Conservation (phyloP, 2,888 invertebrate genomes). For the Drosophila lacicola region DNA sequence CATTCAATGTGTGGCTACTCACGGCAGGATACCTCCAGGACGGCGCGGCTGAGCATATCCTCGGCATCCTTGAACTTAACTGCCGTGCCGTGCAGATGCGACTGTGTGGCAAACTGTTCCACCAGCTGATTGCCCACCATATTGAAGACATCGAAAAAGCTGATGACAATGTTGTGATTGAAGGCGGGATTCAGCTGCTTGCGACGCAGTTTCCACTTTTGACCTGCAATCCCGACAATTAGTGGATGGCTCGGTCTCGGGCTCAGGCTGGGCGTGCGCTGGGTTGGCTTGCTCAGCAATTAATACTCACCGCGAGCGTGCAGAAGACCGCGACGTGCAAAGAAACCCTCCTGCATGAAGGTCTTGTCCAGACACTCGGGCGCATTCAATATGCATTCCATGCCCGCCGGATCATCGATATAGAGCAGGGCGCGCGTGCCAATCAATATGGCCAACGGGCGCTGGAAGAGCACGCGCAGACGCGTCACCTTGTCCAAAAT, state of each 20-base stretch:
- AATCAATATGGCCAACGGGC: constrained; percentile 78
- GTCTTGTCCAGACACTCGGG: constrained; percentile 83
- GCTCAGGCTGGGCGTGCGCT: too few species aligned
- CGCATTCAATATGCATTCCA: constrained; percentile 82
- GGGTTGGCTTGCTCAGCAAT: too few species aligned
- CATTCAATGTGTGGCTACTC: constrained; percentile 49
- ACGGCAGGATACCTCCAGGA: constrained; percentile 83
- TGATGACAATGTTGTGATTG: constrained; percentile 78
- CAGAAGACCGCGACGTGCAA: constrained; percentile 79
- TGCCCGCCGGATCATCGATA: constrained; percentile 81
- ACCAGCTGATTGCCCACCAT: constrained; percentile 78
- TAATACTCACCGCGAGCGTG: constrained; percentile 78
- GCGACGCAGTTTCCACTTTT: constrained; percentile 82
- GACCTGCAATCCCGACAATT: constrained; percentile 58
- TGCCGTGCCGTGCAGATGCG: constrained; percentile 58
- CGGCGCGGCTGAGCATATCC: constrained; percentile 82
- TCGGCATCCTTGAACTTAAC: constrained; percentile 78
- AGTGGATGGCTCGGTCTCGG: too few species aligned
- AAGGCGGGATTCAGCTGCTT: constrained; percentile 83
- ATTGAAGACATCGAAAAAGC: constrained; percentile 82
- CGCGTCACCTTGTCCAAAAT: constrained; percentile 73
- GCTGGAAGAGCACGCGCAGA: constrained; percentile 69
- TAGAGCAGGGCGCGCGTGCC: constrained; percentile 80
- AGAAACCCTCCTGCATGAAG: constrained; percentile 83
- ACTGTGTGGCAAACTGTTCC: constrained; percentile 62